A percentile compares a stretch with the other conserved stretches of the same genome.
Conservation (phyloP, 2,888 invertebrate species). For the Meghimatium bilineatum region DNA sequence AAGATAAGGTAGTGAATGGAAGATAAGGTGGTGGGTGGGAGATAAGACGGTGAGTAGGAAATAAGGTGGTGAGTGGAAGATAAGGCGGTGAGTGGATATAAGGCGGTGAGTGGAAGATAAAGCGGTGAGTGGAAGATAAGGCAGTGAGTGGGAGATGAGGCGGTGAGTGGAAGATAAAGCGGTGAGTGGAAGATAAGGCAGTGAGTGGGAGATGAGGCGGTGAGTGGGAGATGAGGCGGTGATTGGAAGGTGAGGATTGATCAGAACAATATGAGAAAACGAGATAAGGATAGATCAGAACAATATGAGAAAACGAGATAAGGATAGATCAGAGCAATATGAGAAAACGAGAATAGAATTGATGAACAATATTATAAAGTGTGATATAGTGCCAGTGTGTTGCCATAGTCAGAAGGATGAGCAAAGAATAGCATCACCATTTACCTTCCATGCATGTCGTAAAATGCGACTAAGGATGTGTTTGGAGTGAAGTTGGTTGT, state of each 20-base stretch:
- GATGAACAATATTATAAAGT: constrained; percentile 32
- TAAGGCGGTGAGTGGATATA: not conserved
- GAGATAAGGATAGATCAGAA: not conserved
- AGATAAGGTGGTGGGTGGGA: too few species aligned
- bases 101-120: constrained; percentile 13
- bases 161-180: constrained; percentile 17
- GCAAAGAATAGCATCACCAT: too few species aligned
- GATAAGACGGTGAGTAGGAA: too few species aligned
- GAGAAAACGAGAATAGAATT: constrained; percentile 37
- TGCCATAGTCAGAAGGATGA: too few species aligned
- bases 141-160: constrained; percentile 26
- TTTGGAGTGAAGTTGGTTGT: too few species aligned
- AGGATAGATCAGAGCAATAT: not conserved
- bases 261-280: not conserved
- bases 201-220: too few species aligned
- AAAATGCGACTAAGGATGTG: too few species aligned
- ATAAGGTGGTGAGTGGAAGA: too few species aligned
- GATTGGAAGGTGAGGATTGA: not conserved
- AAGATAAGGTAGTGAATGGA: not conserved
- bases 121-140: constrained; percentile 11
- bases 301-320: not conserved
- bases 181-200: not conserved
- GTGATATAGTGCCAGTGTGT: constrained; percentile 29
- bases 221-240: not conserved
- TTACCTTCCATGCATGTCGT: too few species aligned